These are phyloP conservation scores for Meles meles DNA, from an alignment of 2,113 vertebrate species.

Conservation along the genomic window DNA sequence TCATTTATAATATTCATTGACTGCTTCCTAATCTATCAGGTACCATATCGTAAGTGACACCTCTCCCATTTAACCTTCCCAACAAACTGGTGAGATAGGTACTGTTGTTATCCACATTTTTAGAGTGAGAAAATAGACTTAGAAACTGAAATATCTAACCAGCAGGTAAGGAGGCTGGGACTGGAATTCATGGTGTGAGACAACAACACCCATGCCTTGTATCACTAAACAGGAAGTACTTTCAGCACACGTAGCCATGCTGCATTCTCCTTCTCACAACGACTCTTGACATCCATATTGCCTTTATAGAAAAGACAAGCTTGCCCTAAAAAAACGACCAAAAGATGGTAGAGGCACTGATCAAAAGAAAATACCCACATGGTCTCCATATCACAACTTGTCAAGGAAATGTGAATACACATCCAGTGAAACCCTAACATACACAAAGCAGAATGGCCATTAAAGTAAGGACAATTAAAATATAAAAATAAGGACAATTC, in stretches of 20 bases:
- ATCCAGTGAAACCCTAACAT: background rate
- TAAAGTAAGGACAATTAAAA: background rate
- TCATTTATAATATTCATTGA: background rate
- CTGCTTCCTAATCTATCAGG: background rate
- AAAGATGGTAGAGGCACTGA: background rate
- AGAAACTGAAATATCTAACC: background rate
- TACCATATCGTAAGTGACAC: background rate
- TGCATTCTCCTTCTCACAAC: background rate
- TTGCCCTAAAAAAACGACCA: background rate
- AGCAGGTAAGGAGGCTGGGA: background rate
- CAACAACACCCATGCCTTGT: background rate
- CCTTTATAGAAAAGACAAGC: background rate
- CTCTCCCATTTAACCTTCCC: background rate
- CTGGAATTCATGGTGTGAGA: background rate
- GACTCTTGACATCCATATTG: background rate
- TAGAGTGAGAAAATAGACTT: background rate
- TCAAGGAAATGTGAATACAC: background rate
- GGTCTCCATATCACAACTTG: background rate
- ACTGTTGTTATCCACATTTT: background rate
- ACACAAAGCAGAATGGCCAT: background rate
- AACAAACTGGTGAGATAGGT: background rate
- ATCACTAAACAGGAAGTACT: background rate
- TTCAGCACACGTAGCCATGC: background rate
- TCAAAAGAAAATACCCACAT: background rate
- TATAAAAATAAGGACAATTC: background rate